These are phyloP conservation scores for Scolopax rusticola DNA, from an alignment of 2,797 vertebrate species.

Conservation along the genomic window DNA sequence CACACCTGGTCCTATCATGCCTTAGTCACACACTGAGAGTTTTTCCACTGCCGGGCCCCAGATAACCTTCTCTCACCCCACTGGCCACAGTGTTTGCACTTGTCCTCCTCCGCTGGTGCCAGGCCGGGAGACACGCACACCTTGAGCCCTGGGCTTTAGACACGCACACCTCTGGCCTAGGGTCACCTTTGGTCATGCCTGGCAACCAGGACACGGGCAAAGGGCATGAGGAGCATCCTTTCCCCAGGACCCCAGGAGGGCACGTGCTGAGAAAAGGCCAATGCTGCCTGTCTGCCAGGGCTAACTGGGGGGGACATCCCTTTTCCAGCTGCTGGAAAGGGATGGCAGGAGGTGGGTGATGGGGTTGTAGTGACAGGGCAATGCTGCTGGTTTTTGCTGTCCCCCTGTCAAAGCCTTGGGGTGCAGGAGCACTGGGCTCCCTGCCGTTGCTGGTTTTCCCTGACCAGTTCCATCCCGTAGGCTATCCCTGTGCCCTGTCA, in stretches of 20 bases:
- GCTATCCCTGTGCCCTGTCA: background rate
- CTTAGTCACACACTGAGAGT: slow-evolving; percentile 60
- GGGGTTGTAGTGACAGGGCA: background rate
- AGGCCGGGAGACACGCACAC: slow-evolving; percentile 22
- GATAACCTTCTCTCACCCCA: slow-evolving; percentile 47
- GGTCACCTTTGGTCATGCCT: background rate
- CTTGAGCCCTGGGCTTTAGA: background rate
- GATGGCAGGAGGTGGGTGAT: background rate
- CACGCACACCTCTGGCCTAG: slow-evolving; percentile 6
- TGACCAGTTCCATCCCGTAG: accelerated
- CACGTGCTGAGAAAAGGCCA: background rate
- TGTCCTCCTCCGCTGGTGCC: slow-evolving; percentile 57
- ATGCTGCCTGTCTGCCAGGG: background rate
- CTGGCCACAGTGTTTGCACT: slow-evolving; percentile 47
- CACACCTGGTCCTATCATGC: slow-evolving; percentile 46
- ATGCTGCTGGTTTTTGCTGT: background rate
- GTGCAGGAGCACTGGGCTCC: background rate
- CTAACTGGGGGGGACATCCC: background rate
- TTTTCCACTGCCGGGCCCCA: slow-evolving; percentile 41
- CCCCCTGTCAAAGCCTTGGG: background rate
- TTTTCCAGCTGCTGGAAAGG: background rate
- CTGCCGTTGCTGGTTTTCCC: background rate
- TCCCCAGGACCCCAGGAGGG: background rate
- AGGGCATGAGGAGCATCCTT: background rate
- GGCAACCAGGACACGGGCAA: background rate